Evolutionary conservation across 2,797 vertebrate genomes (phyloP), one percentile per base, ranked within the genome.

Genomic region (Decapterus maruadsi): DNA sequence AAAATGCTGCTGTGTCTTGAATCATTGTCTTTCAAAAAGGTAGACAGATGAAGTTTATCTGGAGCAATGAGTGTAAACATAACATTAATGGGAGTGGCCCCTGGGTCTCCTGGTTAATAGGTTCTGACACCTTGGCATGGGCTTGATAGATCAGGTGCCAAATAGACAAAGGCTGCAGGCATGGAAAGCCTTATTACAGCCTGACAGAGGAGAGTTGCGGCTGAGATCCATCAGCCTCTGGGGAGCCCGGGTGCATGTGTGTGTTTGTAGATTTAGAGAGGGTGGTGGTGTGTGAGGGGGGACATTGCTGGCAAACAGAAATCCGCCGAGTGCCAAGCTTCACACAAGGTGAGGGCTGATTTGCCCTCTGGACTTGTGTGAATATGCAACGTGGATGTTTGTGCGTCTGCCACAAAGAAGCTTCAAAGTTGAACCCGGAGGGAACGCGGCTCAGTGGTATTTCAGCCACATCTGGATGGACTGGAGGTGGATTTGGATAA

Each of bases 111-210:
- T 82, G 78, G 77, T 78, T 91, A 90, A 93, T 90, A 86, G 82
- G 78, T 77, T 66, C 69, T 85, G 89, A 92, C 88, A 89, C 72
- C 63, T 79, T 78, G 67, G 81, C 80, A 81, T 51, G 74, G 80
- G 64, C 55, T 89, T 89, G 87, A 93, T 86, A 81, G 88, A 93
- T 92, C 90, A 83, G 77, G 51, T 80, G 81, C 81, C 80, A 83
- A 89, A 83, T 60, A 77, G 80, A 81, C 22, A 62, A 82, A 71
- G 68, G 84, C 86, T 84, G 77, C 83, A 81, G 85, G 88, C 89
- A 82, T 77, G 70, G 66, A 77, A 85, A 80, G 82, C 75, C 87
- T 88, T 87, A 90, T 90, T 90, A 85, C 69, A 72, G 62, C 16
- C 73, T 88, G 87, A 90, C 84, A 84, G 82, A 89, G 63, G 65